Evolutionary conservation across 2,113 vertebrate species (phyloP), one percentile per base, ranked within the genome.

Genomic region (Mohoua ochrocephala): DNA sequence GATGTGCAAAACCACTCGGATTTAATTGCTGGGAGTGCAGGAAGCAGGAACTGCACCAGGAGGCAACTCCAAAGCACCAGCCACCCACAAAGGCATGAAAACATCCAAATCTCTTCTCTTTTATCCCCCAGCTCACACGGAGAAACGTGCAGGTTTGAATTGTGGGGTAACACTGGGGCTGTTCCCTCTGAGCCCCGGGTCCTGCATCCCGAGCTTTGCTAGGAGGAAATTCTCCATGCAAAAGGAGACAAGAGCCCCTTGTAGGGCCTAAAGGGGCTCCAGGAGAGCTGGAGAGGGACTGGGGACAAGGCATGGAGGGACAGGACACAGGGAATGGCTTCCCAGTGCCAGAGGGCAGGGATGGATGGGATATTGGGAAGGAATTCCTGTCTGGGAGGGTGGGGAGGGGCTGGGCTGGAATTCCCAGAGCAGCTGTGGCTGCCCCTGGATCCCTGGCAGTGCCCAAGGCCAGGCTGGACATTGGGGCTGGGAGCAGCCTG

Each of bases 121-220:
- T 22, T 5, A 41, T 16, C 31, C 41, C 20, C 6, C 35, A 9
- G 33, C 56, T 52, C 53, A 5, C 19, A 1, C 0, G 11, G 56
- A 21, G 33, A 47, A 35, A 11, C 20, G 1, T 7, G 53, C 19
- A 10, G 64, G 15, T 19, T 21, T 30, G 39, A 18, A 26, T 4
- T 31, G 37, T 11, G 9, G 7, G 33, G 20, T 17, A 8, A 31
- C 16, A 12, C 19, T 5, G 3, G 12, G 30, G 9, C 10, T 27
- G 4, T 13, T 45, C 13, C 20, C 22, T 39, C 79, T 7, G 14
- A 63, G 31, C 5, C 0, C 37, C 49, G 13, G 1, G 5, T 37
- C n/a, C 52, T 65, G 28, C 7, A 6, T 0, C 3, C 21, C 7
- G 10, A 4, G 3, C 7, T 14, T 68, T 5, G 7, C 22, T 10